Conservation (phyloP, 2,888 invertebrate species). For the Ditylenchus weischeri region DNA sequence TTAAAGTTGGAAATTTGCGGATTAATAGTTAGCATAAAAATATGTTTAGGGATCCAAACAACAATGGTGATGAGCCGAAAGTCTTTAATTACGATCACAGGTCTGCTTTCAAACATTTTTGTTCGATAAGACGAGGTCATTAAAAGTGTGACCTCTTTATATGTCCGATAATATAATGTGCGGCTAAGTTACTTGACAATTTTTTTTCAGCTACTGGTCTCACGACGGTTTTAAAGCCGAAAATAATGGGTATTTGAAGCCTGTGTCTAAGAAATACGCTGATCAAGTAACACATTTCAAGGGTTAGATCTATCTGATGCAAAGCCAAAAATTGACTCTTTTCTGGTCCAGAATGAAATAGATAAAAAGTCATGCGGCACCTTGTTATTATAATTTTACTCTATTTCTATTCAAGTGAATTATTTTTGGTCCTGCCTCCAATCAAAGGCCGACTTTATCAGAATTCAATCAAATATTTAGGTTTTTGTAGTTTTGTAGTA, state of each 20-base stretch:
- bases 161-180: no score
- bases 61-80: constrained; percentile 59
- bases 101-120: neutral
- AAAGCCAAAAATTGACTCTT: neutral
- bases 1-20: constrained; percentile 5
- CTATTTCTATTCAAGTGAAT: no score
- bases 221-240: constrained; percentile 64
- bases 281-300: constrained; percentile 61
- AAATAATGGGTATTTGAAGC: constrained; percentile 61
- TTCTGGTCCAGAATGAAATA: no score
- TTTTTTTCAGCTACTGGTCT: constrained; percentile 64
- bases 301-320: neutral
- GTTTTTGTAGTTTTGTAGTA: no score
- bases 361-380: no score
- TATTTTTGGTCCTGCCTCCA: no score
- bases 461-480: no score
- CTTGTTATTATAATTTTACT: no score
- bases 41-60: constrained; percentile 60
- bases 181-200: no score
- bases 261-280: constrained; percentile 60
- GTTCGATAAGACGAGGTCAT: neutral
- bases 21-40: no score
- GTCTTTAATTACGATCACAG: constrained; percentile 64
- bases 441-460: no score
- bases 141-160: neutral